Conservation (phyloP, 2,888 invertebrate genomes). For the Epinotia nisella region DNA sequence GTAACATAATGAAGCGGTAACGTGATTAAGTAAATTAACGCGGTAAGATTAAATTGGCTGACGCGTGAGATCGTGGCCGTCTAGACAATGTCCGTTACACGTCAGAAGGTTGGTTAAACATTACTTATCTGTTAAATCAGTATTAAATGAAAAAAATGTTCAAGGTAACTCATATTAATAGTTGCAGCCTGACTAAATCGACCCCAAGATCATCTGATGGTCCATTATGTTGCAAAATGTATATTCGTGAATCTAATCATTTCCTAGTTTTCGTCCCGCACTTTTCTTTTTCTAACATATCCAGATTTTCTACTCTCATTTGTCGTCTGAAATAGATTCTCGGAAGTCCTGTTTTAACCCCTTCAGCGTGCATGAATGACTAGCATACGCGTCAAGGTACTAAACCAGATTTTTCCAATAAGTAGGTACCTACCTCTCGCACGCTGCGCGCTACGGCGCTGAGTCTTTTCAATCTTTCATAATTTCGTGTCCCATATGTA, state of each 20-base stretch:
- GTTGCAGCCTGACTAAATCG: not conserved
- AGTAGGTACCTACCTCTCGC: not conserved
- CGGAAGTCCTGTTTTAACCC: not conserved
- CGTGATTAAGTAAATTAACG: constrained; percentile 25
- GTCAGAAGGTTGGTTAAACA: constrained; percentile 19
- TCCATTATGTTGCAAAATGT: not conserved
- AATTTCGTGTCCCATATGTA: not conserved
- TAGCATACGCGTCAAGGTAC: not conserved
- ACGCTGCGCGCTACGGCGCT: not conserved
- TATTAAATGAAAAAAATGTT: not conserved
- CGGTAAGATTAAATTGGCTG: not conserved
- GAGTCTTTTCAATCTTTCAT: not conserved
- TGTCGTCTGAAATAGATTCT: not conserved
- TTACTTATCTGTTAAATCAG: constrained; percentile 17
- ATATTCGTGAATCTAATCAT: not conserved
- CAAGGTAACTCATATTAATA: constrained; percentile 1
- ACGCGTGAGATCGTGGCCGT: constrained; percentile 28
- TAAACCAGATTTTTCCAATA: not conserved
- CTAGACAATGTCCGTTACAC: constrained; percentile 31
- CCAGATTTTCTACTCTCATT: too few relatives aligned
- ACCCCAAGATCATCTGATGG: not conserved
- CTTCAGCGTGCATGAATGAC: not conserved
- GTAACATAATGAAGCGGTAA: constrained; percentile 12
- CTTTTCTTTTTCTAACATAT: not conserved
- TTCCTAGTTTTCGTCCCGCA: not conserved